Evolutionary conservation across 1,140 invertebrate genomes (phyloP).

Genomic region (Arctopsyche grandis): DNA sequence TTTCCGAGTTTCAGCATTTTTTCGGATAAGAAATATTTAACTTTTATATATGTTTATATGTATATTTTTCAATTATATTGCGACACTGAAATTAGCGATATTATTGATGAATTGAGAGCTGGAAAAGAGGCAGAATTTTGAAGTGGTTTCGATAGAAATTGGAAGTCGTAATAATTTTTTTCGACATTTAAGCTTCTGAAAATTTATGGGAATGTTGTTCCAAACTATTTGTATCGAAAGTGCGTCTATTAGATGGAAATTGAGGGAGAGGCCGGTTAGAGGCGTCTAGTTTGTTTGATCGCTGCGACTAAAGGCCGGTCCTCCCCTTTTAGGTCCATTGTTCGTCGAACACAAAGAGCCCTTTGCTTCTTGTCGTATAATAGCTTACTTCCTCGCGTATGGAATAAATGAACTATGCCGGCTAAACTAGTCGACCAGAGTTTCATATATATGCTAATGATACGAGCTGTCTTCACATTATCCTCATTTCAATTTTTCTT

Average conservation of each 20-base stretch:
- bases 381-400: not conserved
- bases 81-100: too few relatives aligned
- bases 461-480: too few relatives aligned
- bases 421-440: not conserved
- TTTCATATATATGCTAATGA: constrained; percentile 8
- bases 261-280: not conserved
- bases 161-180: too few relatives aligned
- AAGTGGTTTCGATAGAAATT: too few relatives aligned
- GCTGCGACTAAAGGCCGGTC: not conserved
- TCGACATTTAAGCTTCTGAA: too few relatives aligned
- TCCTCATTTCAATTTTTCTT: too few relatives aligned
- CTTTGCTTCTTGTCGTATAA: constrained; percentile 9
- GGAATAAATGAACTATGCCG: constrained; percentile 1
- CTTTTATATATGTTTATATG: too few relatives aligned
- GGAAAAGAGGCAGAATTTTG: too few relatives aligned
- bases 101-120: too few relatives aligned
- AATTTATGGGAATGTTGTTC: not conserved
- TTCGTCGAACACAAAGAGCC: constrained; percentile 30
- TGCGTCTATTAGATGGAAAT: not conserved
- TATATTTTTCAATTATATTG: too few relatives aligned
- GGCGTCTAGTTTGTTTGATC: constrained; percentile 11
- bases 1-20: not conserved
- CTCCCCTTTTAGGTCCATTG: constrained; percentile 6
- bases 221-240: constrained; percentile 23
- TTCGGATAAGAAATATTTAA: too few relatives aligned